Conservation (phyloP, 2,888 invertebrate species). For the Dermolepida albohirtum region DNA sequence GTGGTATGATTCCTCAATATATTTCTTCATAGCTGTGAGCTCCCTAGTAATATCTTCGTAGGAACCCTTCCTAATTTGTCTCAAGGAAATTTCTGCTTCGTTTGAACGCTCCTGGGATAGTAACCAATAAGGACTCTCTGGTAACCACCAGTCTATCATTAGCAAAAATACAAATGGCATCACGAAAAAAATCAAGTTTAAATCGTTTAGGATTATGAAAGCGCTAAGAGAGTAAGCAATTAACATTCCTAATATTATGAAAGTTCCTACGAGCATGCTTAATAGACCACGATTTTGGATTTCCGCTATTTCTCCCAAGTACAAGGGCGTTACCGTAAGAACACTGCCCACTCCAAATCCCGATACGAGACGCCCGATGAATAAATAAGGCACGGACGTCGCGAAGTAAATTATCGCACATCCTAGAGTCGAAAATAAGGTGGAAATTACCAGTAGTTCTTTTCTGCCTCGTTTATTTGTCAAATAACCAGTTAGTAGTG, state of each 20-base stretch:
- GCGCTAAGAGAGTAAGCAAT: conserved; percentile 78
- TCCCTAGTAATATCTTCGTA: conserved; percentile 73
- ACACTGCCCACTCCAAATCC: conserved; percentile 69
- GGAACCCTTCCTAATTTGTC: conserved; percentile 74
- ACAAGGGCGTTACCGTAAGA: conserved; percentile 83
- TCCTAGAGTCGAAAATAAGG: conserved; percentile 60
- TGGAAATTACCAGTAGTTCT: conserved; percentile 70
- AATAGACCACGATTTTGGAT: conserved; percentile 81
- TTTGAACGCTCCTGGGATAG: conserved; percentile 69
- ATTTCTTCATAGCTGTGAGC: conserved; percentile 62
- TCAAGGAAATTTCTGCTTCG: conserved; percentile 74
- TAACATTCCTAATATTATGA: conserved; percentile 75
- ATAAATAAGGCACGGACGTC: conserved; percentile 36
- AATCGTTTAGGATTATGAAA: conserved; percentile 72
- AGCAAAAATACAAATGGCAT: conserved; percentile 62
- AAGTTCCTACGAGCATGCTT: conserved; percentile 77
- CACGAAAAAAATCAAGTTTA: conserved; percentile 75
- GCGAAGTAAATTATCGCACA: conserved; percentile 37
- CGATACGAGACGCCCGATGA: conserved; percentile 36
- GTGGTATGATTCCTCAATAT: conserved; percentile 57
- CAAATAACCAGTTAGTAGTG: conserved; percentile 74
- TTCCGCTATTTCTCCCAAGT: conserved; percentile 87
- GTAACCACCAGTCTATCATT: conserved; percentile 77
- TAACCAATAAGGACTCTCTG: conserved; percentile 81
- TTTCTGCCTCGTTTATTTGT: conserved; percentile 76